A percentile compares a stretch with the other conserved stretches of the same genome.
phyloP scores from a whole-genome alignment of 2,888 invertebrate species.

The Germaria angustata region DNA sequence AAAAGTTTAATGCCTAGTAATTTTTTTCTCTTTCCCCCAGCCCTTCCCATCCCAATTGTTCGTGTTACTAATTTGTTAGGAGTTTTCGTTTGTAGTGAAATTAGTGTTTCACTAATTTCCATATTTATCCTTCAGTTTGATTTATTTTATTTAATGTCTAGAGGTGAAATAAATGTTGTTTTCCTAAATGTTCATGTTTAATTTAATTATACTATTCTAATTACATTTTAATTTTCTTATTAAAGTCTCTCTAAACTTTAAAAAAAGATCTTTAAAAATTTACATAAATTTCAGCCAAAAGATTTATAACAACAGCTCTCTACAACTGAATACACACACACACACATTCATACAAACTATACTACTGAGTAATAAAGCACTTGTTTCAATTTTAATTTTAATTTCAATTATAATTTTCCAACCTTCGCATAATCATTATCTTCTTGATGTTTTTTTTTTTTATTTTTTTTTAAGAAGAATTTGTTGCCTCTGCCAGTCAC shows the following conservation, averaged over 20 bases:
- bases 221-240: not conserved
- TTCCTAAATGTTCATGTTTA: slow-evolving; percentile 49
- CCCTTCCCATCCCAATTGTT: not conserved
- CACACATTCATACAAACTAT: no score
- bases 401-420: slow-evolving; percentile 19
- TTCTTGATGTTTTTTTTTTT: not conserved
- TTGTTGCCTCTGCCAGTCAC: slow-evolving; percentile 2
- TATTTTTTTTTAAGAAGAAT: not conserved
- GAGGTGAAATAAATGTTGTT: slow-evolving; percentile 56
- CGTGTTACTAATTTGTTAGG: not conserved
- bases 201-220: slow-evolving; percentile 3
- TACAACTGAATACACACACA: slow-evolving; percentile 26
- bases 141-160: slow-evolving; percentile 49
- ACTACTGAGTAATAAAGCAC: slow-evolving; percentile 7
- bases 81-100: slow-evolving; percentile 1
- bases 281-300: not conserved
- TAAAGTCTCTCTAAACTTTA: not conserved
- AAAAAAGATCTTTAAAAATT: slow-evolving; percentile 22
- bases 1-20: not conserved
- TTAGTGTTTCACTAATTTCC: slow-evolving; percentile 17
- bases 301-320: slow-evolving; percentile 16
- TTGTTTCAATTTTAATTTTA: not conserved
- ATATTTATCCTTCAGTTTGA: slow-evolving; percentile 29
- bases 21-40: not conserved
- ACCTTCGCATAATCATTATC: slow-evolving; percentile 8